Conservation (phyloP, 37 sponge, comb jelly and placozoan species). For the Agelas oroides region DNA sequence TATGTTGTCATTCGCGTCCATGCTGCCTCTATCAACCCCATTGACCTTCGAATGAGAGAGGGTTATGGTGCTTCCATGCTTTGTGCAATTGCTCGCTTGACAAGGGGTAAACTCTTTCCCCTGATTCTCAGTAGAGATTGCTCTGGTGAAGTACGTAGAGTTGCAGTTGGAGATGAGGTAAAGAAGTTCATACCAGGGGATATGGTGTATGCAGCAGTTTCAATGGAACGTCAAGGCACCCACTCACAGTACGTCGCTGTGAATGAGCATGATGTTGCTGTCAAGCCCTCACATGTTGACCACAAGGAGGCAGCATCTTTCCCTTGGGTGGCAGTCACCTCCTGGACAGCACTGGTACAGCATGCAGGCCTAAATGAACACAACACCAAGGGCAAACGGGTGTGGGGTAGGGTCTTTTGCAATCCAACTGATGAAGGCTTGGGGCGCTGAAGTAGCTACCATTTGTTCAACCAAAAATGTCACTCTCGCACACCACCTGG, state of each 20-base stretch:
- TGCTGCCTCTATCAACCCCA: slow-evolving; percentile 73
- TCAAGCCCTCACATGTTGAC: slow-evolving; percentile 68
- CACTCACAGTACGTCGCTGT: slow-evolving; percentile 69
- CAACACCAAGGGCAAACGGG: slow-evolving; percentile 66
- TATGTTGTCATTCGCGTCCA: slow-evolving; percentile 80
- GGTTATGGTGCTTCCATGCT: slow-evolving; percentile 62
- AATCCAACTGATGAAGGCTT: slow-evolving; percentile 84
- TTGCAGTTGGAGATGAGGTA: slow-evolving; percentile 80
- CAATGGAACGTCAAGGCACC: slow-evolving; percentile 44
- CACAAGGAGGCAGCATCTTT: slow-evolving; percentile 72
- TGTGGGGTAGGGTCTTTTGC: slow-evolving; percentile 88
- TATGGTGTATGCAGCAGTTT: slow-evolving; percentile 67
- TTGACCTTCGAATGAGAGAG: slow-evolving; percentile 63
- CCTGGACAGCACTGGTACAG: slow-evolving; percentile 77
- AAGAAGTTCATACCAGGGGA: slow-evolving; percentile 72
- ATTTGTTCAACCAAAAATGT: slow-evolving; percentile 70
- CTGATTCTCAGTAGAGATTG: slow-evolving; percentile 86
- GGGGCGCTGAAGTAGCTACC: slow-evolving; percentile 79
- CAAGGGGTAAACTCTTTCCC: slow-evolving; percentile 47
- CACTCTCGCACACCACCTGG: slow-evolving; percentile 61
- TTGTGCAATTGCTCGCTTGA: not conserved
- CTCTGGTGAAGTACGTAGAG: slow-evolving; percentile 85
- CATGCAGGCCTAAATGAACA: slow-evolving; percentile 63
- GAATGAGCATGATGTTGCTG: slow-evolving; percentile 35
- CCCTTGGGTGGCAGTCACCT: slow-evolving; percentile 80